phyloP scores from a whole-genome alignment of 2,797 vertebrate species.

The Lithobates sylvaticus region DNA sequence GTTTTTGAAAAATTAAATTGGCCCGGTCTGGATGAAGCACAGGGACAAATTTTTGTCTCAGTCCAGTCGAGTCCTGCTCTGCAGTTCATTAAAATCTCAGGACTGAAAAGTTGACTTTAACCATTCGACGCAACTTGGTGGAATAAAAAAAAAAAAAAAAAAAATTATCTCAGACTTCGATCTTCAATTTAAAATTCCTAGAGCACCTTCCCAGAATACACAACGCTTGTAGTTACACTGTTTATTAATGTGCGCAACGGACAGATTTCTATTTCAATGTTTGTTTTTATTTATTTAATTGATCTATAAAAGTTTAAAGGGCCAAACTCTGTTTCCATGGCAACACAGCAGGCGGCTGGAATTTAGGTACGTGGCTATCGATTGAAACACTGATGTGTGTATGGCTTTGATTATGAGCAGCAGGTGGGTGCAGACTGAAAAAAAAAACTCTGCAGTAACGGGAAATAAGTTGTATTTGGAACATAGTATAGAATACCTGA shows the following conservation, averaged over 20 bases:
- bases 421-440: constrained; percentile 33
- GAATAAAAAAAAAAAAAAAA: no score
- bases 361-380: constrained; percentile 37
- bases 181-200: neutral
- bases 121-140: no score
- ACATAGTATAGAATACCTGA: constrained; percentile 4
- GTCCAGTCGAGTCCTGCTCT: no score
- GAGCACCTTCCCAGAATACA: neutral
- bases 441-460: neutral
- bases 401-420: constrained; percentile 55
- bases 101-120: no score
- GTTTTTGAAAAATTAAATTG: no score
- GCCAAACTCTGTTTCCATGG: constrained; percentile 37
- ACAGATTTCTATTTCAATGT: neutral
- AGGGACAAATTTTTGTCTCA: no score
- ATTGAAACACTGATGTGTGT: constrained; percentile 47
- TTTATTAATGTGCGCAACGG: neutral
- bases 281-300: constrained; percentile 45
- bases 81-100: no score
- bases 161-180: no score
- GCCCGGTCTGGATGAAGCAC: no score
- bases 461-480: constrained; percentile 33
- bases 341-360: constrained; percentile 22
- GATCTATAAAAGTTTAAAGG: constrained; percentile 38
- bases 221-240: neutral